These are phyloP conservation scores for Cossypha dichroa DNA, from an alignment of 2,797 vertebrate genomes.

Conservation along the genomic window DNA sequence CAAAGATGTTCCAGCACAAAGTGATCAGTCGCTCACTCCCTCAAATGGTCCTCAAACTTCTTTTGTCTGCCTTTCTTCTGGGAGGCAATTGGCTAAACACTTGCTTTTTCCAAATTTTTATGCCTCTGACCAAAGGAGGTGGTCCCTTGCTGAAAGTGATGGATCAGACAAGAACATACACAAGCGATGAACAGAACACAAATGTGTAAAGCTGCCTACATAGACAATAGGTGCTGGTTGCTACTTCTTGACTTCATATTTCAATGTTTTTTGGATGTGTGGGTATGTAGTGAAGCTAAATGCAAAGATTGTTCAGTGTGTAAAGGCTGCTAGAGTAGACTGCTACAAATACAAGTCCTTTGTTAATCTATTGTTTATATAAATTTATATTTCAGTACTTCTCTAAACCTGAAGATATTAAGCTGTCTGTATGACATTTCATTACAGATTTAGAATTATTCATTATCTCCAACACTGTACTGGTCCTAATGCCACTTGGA, in stretches of 20 bases:
- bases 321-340: neutral
- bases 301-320: neutral
- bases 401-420: neutral
- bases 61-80: neutral
- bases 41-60: neutral
- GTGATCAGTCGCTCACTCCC: neutral
- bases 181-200: neutral
- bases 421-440: neutral
- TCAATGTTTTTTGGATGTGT: neutral
- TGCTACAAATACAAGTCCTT: neutral
- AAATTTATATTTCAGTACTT: neutral
- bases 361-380: neutral
- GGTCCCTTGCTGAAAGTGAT: neutral
- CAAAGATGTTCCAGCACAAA: neutral
- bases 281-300: neutral
- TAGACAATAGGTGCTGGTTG: neutral
- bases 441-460: neutral
- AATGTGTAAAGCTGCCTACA: neutral
- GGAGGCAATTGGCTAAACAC: neutral
- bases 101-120: neutral
- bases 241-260: neutral
- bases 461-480: neutral
- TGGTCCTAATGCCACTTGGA: neutral
- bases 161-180: neutral
- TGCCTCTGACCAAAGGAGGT: accelerated